Evolutionary conservation across 1,140 invertebrate genomes (phyloP).

Genomic region (Drosophila truncata): DNA sequence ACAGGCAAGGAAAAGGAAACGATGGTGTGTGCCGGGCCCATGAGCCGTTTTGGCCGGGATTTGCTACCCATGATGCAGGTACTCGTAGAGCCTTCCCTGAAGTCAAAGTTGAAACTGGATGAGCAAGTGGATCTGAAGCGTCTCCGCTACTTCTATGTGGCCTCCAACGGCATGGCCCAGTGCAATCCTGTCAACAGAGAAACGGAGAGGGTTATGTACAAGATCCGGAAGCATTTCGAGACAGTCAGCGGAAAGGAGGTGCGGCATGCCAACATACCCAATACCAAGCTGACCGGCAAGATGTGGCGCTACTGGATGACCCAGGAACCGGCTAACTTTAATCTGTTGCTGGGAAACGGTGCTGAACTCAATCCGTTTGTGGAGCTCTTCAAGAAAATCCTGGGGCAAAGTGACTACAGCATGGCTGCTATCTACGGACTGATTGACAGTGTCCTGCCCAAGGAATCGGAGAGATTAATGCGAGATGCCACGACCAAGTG

Average conservation of each 20-base stretch:
- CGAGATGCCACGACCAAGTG: conserved; percentile 87
- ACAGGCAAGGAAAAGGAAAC: conserved; percentile 87
- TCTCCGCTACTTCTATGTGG: conserved; percentile 92
- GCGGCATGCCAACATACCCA: conserved; percentile 86
- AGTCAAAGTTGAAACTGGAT: conserved; percentile 82
- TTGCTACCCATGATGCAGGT: conserved; percentile 89
- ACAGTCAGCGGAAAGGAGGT: conserved; percentile 60
- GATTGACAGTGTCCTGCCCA: conserved; percentile 88
- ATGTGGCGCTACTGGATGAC: conserved; percentile 92
- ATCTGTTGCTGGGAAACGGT: conserved; percentile 88
- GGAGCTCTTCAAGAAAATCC: conserved; percentile 88
- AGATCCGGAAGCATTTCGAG: conserved; percentile 81
- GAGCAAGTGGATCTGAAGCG: conserved; percentile 88
- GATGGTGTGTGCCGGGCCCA: conserved; percentile 91
- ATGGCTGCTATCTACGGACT: conserved; percentile 89
- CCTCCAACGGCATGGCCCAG: conserved; percentile 88
- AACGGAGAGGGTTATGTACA: conserved; percentile 88
- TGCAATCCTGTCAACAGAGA: conserved; percentile 90
- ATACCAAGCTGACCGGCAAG: conserved; percentile 88
- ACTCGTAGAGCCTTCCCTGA: conserved; percentile 64
- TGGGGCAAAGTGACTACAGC: conserved; percentile 87
- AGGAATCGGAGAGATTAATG: conserved; percentile 88
- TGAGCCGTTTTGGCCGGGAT: conserved; percentile 92
- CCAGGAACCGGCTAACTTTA: conserved; percentile 89
- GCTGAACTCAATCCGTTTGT: conserved; percentile 86